A percentile compares a stretch with the other conserved stretches of the same genome.
Evolutionary conservation across 2,797 vertebrate species (phyloP).

Genomic region (Amphiprion clarkii): DNA sequence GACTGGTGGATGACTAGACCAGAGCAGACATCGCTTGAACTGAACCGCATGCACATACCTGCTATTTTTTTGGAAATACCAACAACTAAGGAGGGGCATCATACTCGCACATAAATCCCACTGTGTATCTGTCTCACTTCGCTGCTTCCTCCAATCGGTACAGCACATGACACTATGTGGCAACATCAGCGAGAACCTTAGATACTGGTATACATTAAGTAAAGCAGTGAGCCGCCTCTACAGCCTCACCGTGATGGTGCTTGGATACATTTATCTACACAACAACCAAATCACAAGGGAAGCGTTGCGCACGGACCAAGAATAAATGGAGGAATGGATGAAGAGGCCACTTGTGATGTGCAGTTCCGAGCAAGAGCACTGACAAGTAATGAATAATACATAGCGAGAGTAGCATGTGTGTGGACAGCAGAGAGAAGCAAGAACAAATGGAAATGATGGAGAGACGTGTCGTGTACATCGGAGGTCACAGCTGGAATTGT

Average conservation of each 20-base stretch:
- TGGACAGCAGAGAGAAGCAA: slow-evolving; percentile 10
- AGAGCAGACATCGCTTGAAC: neutral
- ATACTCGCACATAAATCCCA: too few species aligned
- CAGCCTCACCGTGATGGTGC: slow-evolving; percentile 25
- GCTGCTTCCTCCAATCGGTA: neutral
- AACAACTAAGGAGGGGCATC: neutral
- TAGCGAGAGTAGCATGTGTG: slow-evolving; percentile 23
- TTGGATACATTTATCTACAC: slow-evolving; percentile 32
- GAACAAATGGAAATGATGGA: slow-evolving; percentile 29
- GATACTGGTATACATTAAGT: neutral
- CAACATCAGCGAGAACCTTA: neutral
- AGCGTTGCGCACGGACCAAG: neutral
- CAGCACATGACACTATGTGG: neutral
- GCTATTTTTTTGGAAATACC: neutral
- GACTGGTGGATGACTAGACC: neutral
- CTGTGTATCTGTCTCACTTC: neutral
- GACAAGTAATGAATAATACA: slow-evolving; percentile 65
- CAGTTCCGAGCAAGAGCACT: slow-evolving; percentile 31
- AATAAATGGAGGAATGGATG: slow-evolving; percentile 38
- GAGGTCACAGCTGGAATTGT: neutral
- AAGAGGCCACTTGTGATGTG: slow-evolving; percentile 47
- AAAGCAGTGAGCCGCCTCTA: slow-evolving; percentile 10
- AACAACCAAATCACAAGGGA: slow-evolving; percentile 23
- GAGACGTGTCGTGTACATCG: neutral
- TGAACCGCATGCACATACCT: neutral